phyloP scores from a whole-genome alignment of 1,140 invertebrate species.

The Caenorhabditis latens region DNA sequence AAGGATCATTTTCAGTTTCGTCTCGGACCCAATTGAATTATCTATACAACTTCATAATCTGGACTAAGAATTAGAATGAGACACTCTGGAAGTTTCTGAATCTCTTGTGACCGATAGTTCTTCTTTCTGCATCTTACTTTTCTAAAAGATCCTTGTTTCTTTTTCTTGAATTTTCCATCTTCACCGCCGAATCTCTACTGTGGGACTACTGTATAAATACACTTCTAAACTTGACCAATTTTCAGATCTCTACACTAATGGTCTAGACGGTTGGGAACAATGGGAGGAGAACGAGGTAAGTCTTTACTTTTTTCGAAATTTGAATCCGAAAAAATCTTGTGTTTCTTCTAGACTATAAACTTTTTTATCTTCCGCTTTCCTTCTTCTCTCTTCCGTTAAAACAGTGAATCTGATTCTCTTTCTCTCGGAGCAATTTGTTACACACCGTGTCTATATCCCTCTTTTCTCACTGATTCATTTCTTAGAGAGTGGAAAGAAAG shows the following conservation, averaged over 20 bases:
- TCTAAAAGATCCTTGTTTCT: too few relatives aligned
- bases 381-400: not conserved
- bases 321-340: not conserved
- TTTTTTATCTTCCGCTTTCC: not conserved
- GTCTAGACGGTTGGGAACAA: not conserved
- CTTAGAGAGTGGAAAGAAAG: not conserved
- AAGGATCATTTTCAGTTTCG: too few relatives aligned
- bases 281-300: constrained; percentile 46
- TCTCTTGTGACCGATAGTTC: too few relatives aligned
- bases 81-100: too few relatives aligned
- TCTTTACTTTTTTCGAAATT: not conserved
- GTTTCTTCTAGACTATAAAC: constrained; percentile 1
- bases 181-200: too few relatives aligned
- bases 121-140: too few relatives aligned
- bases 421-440: constrained; percentile 43
- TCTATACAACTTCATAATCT: too few relatives aligned
- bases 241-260: constrained; percentile 12
- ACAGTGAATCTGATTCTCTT: not conserved
- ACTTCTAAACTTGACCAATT: not conserved
- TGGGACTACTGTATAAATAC: too few relatives aligned
- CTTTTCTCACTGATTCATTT: not conserved
- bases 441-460: constrained; percentile 10
- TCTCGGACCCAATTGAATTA: too few relatives aligned
- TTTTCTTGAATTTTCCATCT: too few relatives aligned
- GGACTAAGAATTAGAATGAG: too few relatives aligned